Percentiles rank a stretch among this genome's conserved stretches.
Conservation (phyloP, 2,888 invertebrate genomes). For the Plemyria rubiginata region DNA sequence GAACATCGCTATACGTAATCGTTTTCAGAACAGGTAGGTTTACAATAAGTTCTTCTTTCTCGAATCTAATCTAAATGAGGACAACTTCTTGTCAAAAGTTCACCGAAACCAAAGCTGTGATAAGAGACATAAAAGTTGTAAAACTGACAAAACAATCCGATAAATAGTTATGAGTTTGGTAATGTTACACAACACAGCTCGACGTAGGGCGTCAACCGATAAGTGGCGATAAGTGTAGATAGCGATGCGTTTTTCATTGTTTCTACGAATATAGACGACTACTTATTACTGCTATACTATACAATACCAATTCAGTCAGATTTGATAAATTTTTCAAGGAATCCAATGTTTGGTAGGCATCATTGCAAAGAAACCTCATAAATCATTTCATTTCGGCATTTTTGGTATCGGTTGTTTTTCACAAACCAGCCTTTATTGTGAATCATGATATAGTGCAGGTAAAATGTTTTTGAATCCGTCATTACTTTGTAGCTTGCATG, state of each 20-base stretch:
- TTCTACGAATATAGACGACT: too few relatives aligned
- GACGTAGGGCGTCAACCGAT: constrained; percentile 30
- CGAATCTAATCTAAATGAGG: neutral
- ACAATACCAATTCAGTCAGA: too few relatives aligned
- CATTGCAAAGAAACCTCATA: too few relatives aligned
- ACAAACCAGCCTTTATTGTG: too few relatives aligned
- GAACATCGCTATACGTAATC: too few relatives aligned
- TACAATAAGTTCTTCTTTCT: neutral
- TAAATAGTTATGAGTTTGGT: constrained; percentile 27
- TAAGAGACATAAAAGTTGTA: constrained; percentile 29
- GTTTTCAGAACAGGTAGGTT: neutral
- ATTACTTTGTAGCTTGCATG: too few relatives aligned
- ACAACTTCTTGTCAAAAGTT: constrained; percentile 14
- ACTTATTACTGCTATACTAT: too few relatives aligned
- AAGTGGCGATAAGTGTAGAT: constrained; percentile 25
- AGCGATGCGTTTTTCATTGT: constrained; percentile 24
- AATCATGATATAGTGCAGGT: neutral
- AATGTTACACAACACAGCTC: constrained; percentile 30
- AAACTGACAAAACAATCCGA: constrained; percentile 36
- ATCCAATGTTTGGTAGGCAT: too few relatives aligned
- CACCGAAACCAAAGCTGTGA: constrained; percentile 13
- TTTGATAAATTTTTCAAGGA: too few relatives aligned
- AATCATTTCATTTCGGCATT: too few relatives aligned
- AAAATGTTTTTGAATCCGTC: too few relatives aligned
- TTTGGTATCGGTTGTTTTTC: too few relatives aligned